Conservation (phyloP, 2,888 invertebrate species). For the Gisinianus flammeolus region DNA sequence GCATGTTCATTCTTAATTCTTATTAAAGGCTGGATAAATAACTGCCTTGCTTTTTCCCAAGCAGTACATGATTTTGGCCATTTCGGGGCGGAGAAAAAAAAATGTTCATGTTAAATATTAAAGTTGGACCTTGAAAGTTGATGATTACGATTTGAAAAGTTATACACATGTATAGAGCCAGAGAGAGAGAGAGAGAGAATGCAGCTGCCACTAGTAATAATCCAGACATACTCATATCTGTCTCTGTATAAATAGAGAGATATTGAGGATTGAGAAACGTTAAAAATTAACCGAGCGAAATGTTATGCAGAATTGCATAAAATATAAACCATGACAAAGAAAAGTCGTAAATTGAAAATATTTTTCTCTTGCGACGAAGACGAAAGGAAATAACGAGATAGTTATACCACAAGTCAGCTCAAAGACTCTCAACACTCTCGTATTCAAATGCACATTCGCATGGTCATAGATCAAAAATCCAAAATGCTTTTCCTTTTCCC, state of each 20-base stretch:
- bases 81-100: background rate
- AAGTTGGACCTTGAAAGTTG: conserved; percentile 18
- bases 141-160: background rate
- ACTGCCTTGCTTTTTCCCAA: too few species aligned
- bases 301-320: conserved; percentile 16
- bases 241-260: background rate
- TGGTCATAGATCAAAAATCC: background rate
- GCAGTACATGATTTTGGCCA: too few species aligned
- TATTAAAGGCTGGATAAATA: background rate
- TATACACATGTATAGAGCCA: background rate
- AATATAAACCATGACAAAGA: conserved; percentile 15
- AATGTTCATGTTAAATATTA: background rate
- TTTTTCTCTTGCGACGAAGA: background rate
- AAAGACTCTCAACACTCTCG: too few species aligned
- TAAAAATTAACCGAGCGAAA: conserved; percentile 12
- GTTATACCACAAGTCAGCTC: background rate
- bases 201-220: too few species aligned
- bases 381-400: background rate
- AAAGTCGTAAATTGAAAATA: conserved; percentile 24
- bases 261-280: background rate
- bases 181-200: too few species aligned
- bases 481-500: background rate
- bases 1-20: background rate
- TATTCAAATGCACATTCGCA: background rate
- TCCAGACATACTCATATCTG: background rate